Conservation (phyloP, 2,888 invertebrate species). For the Drosophila merina region DNA sequence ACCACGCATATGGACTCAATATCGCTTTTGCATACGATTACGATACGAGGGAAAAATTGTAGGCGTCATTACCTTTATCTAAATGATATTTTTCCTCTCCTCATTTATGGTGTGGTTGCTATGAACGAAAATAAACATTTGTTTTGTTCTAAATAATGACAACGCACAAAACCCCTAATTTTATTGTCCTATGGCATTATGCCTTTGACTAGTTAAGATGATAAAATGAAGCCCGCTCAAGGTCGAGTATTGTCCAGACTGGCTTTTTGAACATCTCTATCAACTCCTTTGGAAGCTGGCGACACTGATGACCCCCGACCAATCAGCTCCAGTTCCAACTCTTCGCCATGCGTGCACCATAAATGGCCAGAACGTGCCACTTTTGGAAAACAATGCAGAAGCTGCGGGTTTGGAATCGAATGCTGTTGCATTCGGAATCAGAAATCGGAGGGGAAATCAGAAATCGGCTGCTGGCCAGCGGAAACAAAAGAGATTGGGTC, state of each 20-base stretch:
- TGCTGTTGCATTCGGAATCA: constrained; percentile 10
- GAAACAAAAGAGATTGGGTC: constrained; percentile 28
- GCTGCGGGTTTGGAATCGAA: constrained; percentile 16
- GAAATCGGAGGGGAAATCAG: constrained; percentile 30
- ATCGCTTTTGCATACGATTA: constrained; percentile 44
- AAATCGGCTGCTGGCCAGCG: constrained; percentile 27
- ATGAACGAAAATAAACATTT: constrained; percentile 17
- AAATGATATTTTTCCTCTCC: constrained; percentile 25
- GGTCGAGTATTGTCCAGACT: neutral
- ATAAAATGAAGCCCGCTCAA: constrained; percentile 14
- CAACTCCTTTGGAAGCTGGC: neutral
- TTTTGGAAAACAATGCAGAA: constrained; percentile 64
- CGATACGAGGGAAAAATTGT: constrained; percentile 41
- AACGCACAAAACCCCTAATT: constrained; percentile 35
- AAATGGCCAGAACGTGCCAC: constrained; percentile 71
- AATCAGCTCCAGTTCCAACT: constrained; percentile 11
- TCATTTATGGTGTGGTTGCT: constrained; percentile 27
- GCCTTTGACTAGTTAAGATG: constrained; percentile 31
- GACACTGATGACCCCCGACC: constrained; percentile 3
- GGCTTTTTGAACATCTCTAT: neutral
- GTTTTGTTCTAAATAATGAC: constrained; percentile 51
- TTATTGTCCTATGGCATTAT: neutral
- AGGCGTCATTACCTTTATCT: constrained; percentile 64
- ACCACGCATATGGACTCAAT: constrained; percentile 30
- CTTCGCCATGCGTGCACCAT: constrained; percentile 58